Conservation (phyloP, 2,888 invertebrate species). For the Phrixothrix hirtus region DNA sequence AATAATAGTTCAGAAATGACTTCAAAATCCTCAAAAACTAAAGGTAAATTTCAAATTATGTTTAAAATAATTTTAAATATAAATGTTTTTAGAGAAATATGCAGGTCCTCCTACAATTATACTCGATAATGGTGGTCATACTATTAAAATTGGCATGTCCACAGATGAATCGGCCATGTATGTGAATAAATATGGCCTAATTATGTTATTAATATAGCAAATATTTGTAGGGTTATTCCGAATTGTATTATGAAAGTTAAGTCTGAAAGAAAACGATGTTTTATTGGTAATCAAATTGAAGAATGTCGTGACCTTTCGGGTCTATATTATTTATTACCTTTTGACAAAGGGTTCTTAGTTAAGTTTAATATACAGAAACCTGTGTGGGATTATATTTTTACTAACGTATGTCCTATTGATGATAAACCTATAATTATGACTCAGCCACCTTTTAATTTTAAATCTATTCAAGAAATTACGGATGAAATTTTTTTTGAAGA, state of each 20-base stretch:
- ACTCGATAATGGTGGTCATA: constrained; percentile 84
- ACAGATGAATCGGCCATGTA: constrained; percentile 69
- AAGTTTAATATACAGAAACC: constrained; percentile 97
- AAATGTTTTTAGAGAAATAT: constrained; percentile 15
- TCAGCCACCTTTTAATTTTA: constrained; percentile 93
- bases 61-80: not conserved
- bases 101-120: constrained; percentile 31
- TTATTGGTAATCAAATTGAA: constrained; percentile 92
- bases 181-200: constrained; percentile 28
- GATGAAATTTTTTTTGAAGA: constrained; percentile 98
- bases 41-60: not conserved
- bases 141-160: constrained; percentile 83
- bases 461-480: constrained; percentile 89
- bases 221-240: constrained; percentile 69
- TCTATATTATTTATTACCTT: constrained; percentile 89
- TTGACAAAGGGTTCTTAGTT: constrained; percentile 91
- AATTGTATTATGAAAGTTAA: constrained; percentile 99
- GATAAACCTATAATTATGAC: constrained; percentile 85
- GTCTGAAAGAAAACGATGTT: constrained; percentile 90
- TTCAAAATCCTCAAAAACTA: not conserved
- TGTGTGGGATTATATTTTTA: constrained; percentile 95
- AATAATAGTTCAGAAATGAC: not conserved
- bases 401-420: constrained; percentile 78
- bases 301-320: constrained; percentile 96
- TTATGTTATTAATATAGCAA: not conserved